Evolutionary conservation across 2,888 invertebrate species (phyloP), one percentile per base, ranked within the genome.

Genomic region (Oscheius sp.): DNA sequence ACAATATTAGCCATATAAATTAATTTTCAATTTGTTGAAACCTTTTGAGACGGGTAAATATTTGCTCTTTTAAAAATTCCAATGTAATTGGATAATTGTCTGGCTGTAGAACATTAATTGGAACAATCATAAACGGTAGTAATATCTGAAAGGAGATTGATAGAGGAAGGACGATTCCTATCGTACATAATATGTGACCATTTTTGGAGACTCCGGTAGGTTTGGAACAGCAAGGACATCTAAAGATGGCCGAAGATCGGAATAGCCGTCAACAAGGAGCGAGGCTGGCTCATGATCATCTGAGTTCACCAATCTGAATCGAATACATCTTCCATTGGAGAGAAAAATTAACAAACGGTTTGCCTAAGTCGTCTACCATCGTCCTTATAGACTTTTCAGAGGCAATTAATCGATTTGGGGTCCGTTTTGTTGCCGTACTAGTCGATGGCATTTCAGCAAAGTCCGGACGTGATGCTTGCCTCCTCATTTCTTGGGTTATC

Each of bases 401-500:
- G 27, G 41, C 72, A 21, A 43, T 55, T 29, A 72, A 12, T 43
- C 64, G 64, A 45, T 55, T 64, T 7, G 72, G 53, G n/a, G 68
- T 21, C 58, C 68, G 7, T 25, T 52, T 29, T 5, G 58, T 56
- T 12, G 25, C 68, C 35, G 64, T 56, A 64, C 56, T 68, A 29
- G 45, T 25, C 21, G 77, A 75, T 29, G 75, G 75, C 13, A 75
- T 49, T 25, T 75, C 77, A 25, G 73, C 59, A 58, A 77, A 77
- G 63, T 77, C 77, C 18, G 69, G 61, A 35, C 77, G 56, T 9
- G 73, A 72, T 13, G 76, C 73, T 35, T 35, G 35, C 35, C 35
- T 35, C 35, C 35, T 35, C 35, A 35, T 35, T 6, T 49, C 18
- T 16, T 49, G 49, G 3, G 49, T 49, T 5, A 3, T 18, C 18